Conservation (phyloP, 2,797 vertebrate genomes). For the Avahi laniger region DNA sequence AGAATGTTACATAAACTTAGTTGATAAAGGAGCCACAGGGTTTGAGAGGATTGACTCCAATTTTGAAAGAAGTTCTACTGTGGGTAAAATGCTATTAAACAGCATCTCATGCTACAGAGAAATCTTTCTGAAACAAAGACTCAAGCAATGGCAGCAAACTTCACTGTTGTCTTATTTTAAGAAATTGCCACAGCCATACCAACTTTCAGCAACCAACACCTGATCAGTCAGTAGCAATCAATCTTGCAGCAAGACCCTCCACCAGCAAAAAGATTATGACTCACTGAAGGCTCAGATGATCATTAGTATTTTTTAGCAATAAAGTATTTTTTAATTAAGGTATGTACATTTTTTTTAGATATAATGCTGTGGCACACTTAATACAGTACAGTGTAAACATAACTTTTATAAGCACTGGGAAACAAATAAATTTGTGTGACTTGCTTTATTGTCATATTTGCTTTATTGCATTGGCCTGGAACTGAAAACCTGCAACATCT, state of each 20-base stretch:
- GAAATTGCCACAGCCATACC: neutral
- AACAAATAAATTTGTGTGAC: neutral
- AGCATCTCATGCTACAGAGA: neutral
- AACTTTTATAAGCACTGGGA: too few relatives aligned
- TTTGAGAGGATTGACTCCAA: neutral
- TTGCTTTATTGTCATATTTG: neutral
- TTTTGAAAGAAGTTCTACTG: neutral
- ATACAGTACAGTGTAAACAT: too few relatives aligned
- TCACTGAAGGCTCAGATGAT: too few relatives aligned
- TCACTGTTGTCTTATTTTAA: neutral
- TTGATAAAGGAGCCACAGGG: neutral
- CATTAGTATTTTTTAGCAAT: too few relatives aligned
- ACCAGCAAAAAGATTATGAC: neutral
- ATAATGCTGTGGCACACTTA: too few relatives aligned
- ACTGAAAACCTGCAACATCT: neutral
- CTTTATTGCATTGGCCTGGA: neutral
- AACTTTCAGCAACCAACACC: neutral
- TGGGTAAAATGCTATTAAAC: neutral
- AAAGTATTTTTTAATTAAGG: neutral
- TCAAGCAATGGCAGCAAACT: neutral
- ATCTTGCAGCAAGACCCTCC: neutral
- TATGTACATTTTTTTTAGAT: too few relatives aligned
- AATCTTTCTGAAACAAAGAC: neutral
- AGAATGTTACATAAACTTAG: neutral
- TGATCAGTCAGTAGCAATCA: neutral